Conservation (phyloP, 1,140 invertebrate genomes). For the Penaeus japonicus region DNA sequence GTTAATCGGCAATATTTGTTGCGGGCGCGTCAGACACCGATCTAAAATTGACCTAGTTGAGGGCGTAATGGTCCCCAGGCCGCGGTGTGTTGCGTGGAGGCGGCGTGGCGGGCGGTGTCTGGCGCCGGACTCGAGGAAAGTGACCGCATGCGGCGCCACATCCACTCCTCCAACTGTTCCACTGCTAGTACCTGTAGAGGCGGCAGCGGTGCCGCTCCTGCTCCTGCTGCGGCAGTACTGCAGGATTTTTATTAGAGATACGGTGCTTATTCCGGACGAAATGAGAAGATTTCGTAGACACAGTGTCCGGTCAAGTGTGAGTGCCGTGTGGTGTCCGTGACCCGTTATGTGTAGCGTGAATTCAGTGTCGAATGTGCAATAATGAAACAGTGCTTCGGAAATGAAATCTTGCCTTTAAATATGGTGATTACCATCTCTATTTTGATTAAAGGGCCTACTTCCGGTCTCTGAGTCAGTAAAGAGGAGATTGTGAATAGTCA, state of each 20-base stretch:
- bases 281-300: constrained; percentile 35
- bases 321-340: neutral
- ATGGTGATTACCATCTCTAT: too few species aligned
- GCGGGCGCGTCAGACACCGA: too few species aligned
- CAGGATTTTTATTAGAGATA: neutral
- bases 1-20: too few species aligned
- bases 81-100: neutral
- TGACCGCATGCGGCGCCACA: constrained; percentile 32
- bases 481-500: too few species aligned
- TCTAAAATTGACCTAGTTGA: too few species aligned
- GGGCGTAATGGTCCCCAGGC: neutral
- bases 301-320: constrained; percentile 12
- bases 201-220: constrained; percentile 17
- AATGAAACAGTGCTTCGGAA: neutral
- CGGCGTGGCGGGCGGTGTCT: constrained; percentile 35
- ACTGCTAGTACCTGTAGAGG: constrained; percentile 17
- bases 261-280: neutral
- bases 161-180: neutral
- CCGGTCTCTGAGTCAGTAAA: too few species aligned
- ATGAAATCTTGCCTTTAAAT: too few species aligned
- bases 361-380: neutral
- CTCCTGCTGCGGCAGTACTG: too few species aligned
- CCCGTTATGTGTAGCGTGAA: neutral
- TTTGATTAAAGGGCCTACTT: too few species aligned
- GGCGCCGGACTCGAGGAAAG: constrained; percentile 42